These are phyloP conservation scores for Eunapius fragilis DNA, from an alignment of 37 sponge, comb jelly and placozoan species.

Conservation along the genomic window DNA sequence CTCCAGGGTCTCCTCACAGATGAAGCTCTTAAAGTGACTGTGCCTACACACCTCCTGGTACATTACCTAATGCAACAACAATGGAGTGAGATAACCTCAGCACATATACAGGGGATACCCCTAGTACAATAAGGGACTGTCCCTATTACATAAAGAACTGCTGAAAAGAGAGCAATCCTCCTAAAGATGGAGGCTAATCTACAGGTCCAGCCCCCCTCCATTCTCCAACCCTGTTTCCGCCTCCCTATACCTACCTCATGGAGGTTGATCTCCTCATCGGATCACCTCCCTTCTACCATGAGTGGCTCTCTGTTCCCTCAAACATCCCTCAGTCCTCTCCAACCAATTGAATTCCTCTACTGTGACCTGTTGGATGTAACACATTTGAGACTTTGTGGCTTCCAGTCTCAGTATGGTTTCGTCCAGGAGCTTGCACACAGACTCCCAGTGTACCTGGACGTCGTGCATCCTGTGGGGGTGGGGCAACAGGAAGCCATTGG, in stretches of 20 bases:
- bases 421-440: slow-evolving; percentile 45
- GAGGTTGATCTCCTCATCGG: slow-evolving; percentile 36
- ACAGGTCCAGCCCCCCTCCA: no score
- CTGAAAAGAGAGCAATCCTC: no score
- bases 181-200: no score
- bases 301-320: background rate
- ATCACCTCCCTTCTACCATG: slow-evolving; percentile 32
- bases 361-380: slow-evolving; percentile 41
- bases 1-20: slow-evolving; percentile 18
- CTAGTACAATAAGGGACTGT: no score
- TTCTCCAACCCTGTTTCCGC: background rate
- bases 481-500: background rate
- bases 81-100: background rate
- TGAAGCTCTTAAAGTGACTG: slow-evolving; percentile 10
- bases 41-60: slow-evolving; percentile 27
- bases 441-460: slow-evolving; percentile 65
- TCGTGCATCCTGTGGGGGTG: slow-evolving; percentile 49
- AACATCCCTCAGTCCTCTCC: background rate
- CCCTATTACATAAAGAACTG: no score
- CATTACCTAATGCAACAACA: slow-evolving; percentile 4
- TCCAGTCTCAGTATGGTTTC: slow-evolving; percentile 58
- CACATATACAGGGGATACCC: background rate
- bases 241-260: slow-evolving; percentile 31
- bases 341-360: slow-evolving; percentile 65
- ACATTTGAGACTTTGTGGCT: slow-evolving; percentile 44